Evolutionary conservation across 2,888 invertebrate genomes (phyloP).

Genomic region (Latrodectus hesperus): DNA sequence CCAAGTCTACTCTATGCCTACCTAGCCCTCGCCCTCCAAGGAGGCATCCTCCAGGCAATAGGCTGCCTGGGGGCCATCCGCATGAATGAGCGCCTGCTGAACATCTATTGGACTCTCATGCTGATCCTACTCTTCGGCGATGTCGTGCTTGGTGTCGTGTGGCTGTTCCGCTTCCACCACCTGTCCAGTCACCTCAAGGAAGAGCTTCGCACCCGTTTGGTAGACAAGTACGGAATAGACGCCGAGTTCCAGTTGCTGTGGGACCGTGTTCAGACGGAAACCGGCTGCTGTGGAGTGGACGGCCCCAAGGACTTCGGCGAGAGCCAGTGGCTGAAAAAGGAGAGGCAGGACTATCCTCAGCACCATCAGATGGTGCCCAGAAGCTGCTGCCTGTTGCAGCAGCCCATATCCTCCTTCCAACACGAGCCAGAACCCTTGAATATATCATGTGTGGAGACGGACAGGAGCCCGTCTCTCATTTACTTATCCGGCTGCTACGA

Average conservation of each 20-base stretch:
- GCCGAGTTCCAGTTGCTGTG: slow-evolving; percentile 79
- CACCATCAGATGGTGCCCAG: slow-evolving; percentile 68
- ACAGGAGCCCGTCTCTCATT: slow-evolving; percentile 50
- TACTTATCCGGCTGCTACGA: slow-evolving; percentile 82
- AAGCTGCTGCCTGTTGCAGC: slow-evolving; percentile 74
- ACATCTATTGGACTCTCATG: slow-evolving; percentile 88
- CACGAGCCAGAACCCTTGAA: slow-evolving; percentile 54
- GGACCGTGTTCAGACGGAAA: slow-evolving; percentile 79
- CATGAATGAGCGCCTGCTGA: slow-evolving; percentile 86
- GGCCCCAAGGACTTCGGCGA: slow-evolving; percentile 77
- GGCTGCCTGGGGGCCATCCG: slow-evolving; percentile 88
- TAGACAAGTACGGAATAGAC: slow-evolving; percentile 84
- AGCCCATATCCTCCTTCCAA: slow-evolving; percentile 75
- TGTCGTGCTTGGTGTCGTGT: slow-evolving; percentile 87
- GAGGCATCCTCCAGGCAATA: slow-evolving; percentile 75
- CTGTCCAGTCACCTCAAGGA: slow-evolving; percentile 85
- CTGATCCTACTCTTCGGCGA: slow-evolving; percentile 87
- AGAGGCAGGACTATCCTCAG: slow-evolving; percentile 41
- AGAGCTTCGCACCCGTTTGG: slow-evolving; percentile 79
- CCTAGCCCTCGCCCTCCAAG: slow-evolving; percentile 85
- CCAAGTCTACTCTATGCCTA: slow-evolving; percentile 90
- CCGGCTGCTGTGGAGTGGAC: slow-evolving; percentile 84
- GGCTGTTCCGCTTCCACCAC: slow-evolving; percentile 86
- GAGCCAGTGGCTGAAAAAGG: slow-evolving; percentile 64
- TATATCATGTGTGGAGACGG: slow-evolving; percentile 61